Base-by-base conservation (phyloP, 1,140 invertebrate genomes). In the Campodea augens region DNA sequence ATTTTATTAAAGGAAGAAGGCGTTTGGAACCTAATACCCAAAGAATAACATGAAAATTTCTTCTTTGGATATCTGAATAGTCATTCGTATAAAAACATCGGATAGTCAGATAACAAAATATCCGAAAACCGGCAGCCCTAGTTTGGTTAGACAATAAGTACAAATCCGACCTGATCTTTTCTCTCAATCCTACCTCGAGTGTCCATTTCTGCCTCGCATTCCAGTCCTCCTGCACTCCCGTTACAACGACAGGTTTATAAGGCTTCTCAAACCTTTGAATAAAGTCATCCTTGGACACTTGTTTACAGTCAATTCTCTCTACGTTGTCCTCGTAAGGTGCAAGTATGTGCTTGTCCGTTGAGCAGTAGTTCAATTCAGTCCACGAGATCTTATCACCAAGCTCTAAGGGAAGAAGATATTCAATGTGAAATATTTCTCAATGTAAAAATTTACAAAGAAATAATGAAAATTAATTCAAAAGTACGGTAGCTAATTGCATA, bases 171-270 rank as follows among this genome's bases (percentile, higher is more conserved):
- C n/a, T n/a, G n/a, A n/a, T n/a, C n/a, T n/a, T n/a, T n/a, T n/a
- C 29, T 12, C 4, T 49, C 4, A 36, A 7, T 52, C 53, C 58
- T 65, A 81, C 78, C 60, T 87, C 76, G 52, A 83, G 60, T 32
- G 82, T 93, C 92, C 92, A 97, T 63, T 96, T 97, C 49, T 84
- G 70, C 50, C 76, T 75, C 2, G 89, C 91, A 58, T 74, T 75
- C 92, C 93, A 98, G 49, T 78, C 70, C 27, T 76, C 74, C 60
- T 88, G 82, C 57, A 75, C 71, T 58, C 85, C 82, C 46, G 70
- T 73, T 54, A 98, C 84, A 38, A 97, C 90, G 54, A 91, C 86
- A 49, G 92, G 92, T 60, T 81, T 82, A 60, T 95, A 95, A 46
- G 80, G 75, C 60, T 78, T 78, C 62, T 98, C 93, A 69, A 79